phyloP scores from a whole-genome alignment of 1,140 invertebrate species.

The Glomeris maerens region DNA sequence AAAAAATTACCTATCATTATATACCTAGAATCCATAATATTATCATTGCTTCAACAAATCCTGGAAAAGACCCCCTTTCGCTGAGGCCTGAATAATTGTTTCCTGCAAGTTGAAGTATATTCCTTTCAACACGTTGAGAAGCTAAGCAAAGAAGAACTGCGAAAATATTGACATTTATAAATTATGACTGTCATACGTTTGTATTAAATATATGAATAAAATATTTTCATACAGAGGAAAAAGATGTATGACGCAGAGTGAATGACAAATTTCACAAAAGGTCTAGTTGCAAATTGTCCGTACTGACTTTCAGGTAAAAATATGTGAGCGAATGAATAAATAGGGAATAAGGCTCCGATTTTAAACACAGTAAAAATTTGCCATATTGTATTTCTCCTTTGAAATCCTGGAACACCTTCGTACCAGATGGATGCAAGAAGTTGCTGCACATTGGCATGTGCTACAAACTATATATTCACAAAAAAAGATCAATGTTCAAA shows the following conservation, averaged over 20 bases:
- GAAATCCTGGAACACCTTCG: slow-evolving; percentile 73
- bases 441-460: slow-evolving; percentile 85
- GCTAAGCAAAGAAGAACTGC: slow-evolving; percentile 62
- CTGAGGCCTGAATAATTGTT: not conserved
- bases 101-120: slow-evolving; percentile 54
- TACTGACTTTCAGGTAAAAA: slow-evolving; percentile 62
- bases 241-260: slow-evolving; percentile 78
- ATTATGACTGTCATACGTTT: no score
- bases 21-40: slow-evolving; percentile 58
- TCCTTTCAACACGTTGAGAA: slow-evolving; percentile 61
- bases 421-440: slow-evolving; percentile 82
- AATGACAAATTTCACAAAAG: slow-evolving; percentile 87
- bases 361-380: slow-evolving; percentile 60
- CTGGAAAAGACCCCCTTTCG: slow-evolving; percentile 68
- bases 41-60: slow-evolving; percentile 64
- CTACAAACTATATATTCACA: slow-evolving; percentile 60
- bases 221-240: slow-evolving; percentile 69
- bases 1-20: no score
- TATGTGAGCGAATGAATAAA: slow-evolving; percentile 72
- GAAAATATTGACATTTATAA: not conserved
- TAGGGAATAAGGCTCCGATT: slow-evolving; percentile 66
- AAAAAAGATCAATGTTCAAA: no score
- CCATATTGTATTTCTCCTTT: slow-evolving; percentile 54
- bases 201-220: no score
- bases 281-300: slow-evolving; percentile 72